These are phyloP conservation scores for Carassius carassius DNA, from an alignment of 2,113 vertebrate genomes.

Conservation along the genomic window DNA sequence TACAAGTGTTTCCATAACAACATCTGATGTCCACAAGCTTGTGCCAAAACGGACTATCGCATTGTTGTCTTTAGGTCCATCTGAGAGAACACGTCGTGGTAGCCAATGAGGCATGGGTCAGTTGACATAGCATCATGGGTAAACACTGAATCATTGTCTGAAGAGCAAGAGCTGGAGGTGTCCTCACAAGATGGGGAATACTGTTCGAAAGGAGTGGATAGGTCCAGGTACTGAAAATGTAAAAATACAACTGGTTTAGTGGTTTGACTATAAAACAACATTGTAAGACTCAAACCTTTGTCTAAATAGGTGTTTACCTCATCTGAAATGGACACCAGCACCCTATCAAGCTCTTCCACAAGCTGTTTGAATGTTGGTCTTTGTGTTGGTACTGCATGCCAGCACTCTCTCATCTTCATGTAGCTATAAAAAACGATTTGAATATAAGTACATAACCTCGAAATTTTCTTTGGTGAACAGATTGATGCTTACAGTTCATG, in stretches of 20 bases:
- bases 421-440: conserved; percentile 75
- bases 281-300: neutral
- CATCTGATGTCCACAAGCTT: conserved; percentile 31
- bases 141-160: conserved; percentile 94
- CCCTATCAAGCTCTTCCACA: conserved; percentile 91
- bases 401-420: conserved; percentile 96
- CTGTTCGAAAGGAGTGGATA: conserved; percentile 95
- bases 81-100: conserved; percentile 73
- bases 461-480: neutral
- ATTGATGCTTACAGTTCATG: conserved; percentile 87
- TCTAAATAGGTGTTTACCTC: conserved; percentile 77
- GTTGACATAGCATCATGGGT: conserved; percentile 87
- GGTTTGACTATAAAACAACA: neutral
- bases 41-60: conserved; percentile 52
- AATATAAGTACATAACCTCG: neutral
- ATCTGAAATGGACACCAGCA: conserved; percentile 87
- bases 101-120: conserved; percentile 82
- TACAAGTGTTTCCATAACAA: conserved; percentile 46
- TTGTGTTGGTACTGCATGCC: conserved; percentile 92
- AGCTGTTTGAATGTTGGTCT: conserved; percentile 97
- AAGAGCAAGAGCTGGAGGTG: conserved; percentile 90
- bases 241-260: conserved; percentile 22
- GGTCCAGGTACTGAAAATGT: conserved; percentile 87
- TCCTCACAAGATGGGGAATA: conserved; percentile 89
- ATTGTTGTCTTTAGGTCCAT: conserved; percentile 66